A percentile compares a stretch with the other conserved stretches of the same genome.
These are phyloP conservation scores for Entomyzon cyanotis DNA, from an alignment of 2,113 vertebrate species.

Conservation along the genomic window DNA sequence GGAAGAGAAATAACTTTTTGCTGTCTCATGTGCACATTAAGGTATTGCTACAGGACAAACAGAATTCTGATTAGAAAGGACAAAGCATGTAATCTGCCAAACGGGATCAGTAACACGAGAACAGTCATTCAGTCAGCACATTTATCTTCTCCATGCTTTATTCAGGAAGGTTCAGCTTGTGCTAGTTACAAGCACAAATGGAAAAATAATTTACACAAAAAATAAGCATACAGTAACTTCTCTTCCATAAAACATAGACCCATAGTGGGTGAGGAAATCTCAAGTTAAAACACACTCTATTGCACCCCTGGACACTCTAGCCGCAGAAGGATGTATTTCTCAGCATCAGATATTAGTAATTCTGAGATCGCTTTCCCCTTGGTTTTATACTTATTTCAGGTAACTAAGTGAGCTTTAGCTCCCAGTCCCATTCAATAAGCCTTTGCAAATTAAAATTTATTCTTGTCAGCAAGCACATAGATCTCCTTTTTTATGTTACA, in stretches of 20 bases:
- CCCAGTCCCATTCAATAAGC: not conserved
- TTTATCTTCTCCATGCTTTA: slow-evolving; percentile 49
- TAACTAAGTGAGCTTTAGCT: not conserved
- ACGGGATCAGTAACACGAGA: slow-evolving; percentile 43
- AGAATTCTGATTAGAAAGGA: slow-evolving; percentile 53
- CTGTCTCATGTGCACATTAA: slow-evolving; percentile 18
- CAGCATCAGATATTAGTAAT: not conserved
- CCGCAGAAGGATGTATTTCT: not conserved
- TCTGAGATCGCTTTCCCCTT: not conserved
- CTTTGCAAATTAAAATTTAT: not conserved
- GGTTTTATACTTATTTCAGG: not conserved
- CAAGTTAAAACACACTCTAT: not conserved
- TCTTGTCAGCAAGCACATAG: not conserved
- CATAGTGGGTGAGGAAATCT: not conserved
- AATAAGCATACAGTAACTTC: not conserved
- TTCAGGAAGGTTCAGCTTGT: slow-evolving; percentile 59
- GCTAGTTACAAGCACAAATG: not conserved
- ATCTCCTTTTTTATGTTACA: not conserved
- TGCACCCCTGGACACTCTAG: not conserved
- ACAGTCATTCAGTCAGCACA: slow-evolving; percentile 41
- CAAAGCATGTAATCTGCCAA: slow-evolving; percentile 46
- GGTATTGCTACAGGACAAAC: slow-evolving; percentile 34
- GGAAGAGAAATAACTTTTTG: slow-evolving; percentile 3
- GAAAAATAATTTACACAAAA: slow-evolving; percentile 3
- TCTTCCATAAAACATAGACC: not conserved